phyloP scores from a whole-genome alignment of 2,888 invertebrate genomes.

The Acleris cristana region DNA sequence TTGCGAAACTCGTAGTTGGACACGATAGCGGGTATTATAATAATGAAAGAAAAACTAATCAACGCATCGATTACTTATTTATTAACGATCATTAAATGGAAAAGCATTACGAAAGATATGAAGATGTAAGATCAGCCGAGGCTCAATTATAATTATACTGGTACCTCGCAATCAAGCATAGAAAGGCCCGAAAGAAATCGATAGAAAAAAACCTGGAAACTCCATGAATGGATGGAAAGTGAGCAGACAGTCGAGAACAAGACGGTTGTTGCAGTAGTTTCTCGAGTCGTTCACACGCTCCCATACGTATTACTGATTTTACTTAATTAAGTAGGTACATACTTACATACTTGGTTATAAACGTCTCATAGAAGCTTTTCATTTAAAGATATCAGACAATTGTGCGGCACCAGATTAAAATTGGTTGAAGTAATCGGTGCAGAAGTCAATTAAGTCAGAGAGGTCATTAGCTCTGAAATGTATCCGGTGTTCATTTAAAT shows the following conservation, averaged over 20 bases:
- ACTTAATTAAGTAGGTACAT: conserved; percentile 9
- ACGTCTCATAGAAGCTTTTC: neutral
- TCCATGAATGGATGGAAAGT: conserved; percentile 83
- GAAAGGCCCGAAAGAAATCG: conserved; percentile 76
- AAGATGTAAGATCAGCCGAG: conserved; percentile 14
- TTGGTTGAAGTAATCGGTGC: no score
- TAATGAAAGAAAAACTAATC: conserved; percentile 5
- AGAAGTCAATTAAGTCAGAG: no score
- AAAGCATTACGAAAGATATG: conserved; percentile 24
- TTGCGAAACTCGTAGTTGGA: neutral
- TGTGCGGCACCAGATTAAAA: no score
- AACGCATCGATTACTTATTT: conserved; percentile 6
- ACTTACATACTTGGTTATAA: neutral
- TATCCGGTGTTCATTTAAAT: conserved; percentile 9
- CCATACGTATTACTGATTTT: conserved; percentile 44
- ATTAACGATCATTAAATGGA: conserved; percentile 9
- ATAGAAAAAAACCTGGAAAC: conserved; percentile 74
- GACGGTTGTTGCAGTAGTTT: conserved; percentile 56
- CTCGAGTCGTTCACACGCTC: conserved; percentile 73
- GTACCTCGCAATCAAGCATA: conserved; percentile 52
- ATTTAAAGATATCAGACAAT: neutral
- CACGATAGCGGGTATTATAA: neutral
- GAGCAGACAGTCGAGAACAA: conserved; percentile 66
- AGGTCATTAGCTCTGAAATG: neutral
- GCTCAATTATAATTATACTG: conserved; percentile 61